These are phyloP conservation scores for Molorchus minor DNA, from an alignment of 2,888 invertebrate genomes.

Conservation along the genomic window DNA sequence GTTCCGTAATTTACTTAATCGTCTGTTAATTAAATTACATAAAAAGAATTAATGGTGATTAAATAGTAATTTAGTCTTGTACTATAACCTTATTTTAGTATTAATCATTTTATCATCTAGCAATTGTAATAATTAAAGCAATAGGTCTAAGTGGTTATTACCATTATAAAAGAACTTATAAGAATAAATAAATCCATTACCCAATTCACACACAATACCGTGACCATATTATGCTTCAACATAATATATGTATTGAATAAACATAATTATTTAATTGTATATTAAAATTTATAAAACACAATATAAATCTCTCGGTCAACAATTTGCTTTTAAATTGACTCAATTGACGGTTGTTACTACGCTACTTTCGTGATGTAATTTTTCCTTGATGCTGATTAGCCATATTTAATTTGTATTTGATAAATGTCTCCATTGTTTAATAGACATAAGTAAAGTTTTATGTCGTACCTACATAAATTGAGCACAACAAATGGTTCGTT, in stretches of 20 bases:
- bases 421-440: too few species aligned
- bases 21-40: conserved; percentile 59
- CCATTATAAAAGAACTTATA: conserved; percentile 45
- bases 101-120: conserved; percentile 51
- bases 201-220: conserved; percentile 43
- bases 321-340: conserved; percentile 20
- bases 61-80: conserved; percentile 50
- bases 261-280: conserved; percentile 36
- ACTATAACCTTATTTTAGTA: conserved; percentile 43
- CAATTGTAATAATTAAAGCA: conserved; percentile 56
- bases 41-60: conserved; percentile 54
- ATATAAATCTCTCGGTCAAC: conserved; percentile 5
- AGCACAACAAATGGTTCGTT: too few species aligned
- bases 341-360: conserved; percentile 19
- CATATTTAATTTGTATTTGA: too few species aligned
- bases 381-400: too few species aligned
- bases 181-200: conserved; percentile 45
- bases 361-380: too few species aligned
- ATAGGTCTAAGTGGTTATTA: conserved; percentile 49
- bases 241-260: conserved; percentile 32
- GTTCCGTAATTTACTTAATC: conserved; percentile 56
- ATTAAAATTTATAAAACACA: conserved; percentile 34
- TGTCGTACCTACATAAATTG: too few species aligned
- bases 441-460: too few species aligned
- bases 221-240: conserved; percentile 27